Conservation (phyloP, 2,113 vertebrate species). For the Nothobranchius furzeri region DNA sequence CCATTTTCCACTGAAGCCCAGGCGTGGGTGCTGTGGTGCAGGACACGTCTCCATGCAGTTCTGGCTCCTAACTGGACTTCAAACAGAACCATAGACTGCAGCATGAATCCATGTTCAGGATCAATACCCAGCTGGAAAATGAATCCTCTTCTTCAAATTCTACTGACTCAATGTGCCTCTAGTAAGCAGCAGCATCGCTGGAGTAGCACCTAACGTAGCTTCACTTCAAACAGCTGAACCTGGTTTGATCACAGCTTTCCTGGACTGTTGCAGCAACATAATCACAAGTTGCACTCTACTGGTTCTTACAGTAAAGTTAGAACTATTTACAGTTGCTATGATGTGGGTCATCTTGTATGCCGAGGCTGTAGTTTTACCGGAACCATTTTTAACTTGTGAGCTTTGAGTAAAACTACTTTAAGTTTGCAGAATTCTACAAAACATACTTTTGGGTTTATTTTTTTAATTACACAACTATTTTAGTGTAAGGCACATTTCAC, state of each 20-base stretch:
- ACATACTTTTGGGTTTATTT: too few relatives aligned
- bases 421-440: background rate
- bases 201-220: conserved; percentile 18
- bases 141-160: conserved; percentile 41
- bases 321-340: background rate
- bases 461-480: too few relatives aligned
- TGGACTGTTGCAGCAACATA: conserved; percentile 14
- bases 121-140: conserved; percentile 56
- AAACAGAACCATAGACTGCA: conserved; percentile 33
- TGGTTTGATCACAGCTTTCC: conserved; percentile 27
- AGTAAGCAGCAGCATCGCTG: conserved; percentile 29
- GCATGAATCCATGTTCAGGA: conserved; percentile 44
- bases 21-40: background rate
- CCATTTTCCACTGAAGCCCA: conserved; percentile 16
- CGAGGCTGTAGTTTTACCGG: too few relatives aligned
- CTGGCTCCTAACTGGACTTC: conserved; percentile 34
- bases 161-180: conserved; percentile 25
- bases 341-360: background rate
- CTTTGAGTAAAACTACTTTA: background rate
- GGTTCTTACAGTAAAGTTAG: background rate
- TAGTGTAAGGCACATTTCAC: too few relatives aligned
- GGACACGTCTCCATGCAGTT: conserved; percentile 1
- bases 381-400: background rate
- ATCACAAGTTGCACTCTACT: background rate
- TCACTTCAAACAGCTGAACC: conserved; percentile 41